Evolutionary conservation across 1,140 invertebrate genomes (phyloP).

Genomic region (Rhopalosiphum padi): DNA sequence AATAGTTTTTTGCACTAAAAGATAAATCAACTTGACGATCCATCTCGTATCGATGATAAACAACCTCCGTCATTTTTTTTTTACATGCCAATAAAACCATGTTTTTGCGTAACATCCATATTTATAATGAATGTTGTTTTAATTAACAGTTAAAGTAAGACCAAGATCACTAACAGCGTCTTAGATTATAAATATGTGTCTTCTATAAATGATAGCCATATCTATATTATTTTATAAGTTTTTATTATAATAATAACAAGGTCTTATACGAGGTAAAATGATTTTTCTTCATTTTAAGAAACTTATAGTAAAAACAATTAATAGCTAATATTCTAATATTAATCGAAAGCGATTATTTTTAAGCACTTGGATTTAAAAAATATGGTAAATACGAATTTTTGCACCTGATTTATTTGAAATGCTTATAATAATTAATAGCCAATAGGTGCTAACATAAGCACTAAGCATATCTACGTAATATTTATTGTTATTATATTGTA

Average conservation of each 20-base stretch:
- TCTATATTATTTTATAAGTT: neutral
- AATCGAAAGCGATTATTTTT: neutral
- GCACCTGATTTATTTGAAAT: neutral
- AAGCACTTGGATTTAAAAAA: neutral
- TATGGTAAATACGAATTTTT: neutral
- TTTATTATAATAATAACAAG: neutral
- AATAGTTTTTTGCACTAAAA: constrained; percentile 10
- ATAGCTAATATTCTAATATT: neutral
- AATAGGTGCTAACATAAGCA: neutral
- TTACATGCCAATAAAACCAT: constrained; percentile 16
- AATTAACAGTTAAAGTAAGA: neutral
- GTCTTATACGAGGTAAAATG: neutral
- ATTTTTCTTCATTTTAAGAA: neutral
- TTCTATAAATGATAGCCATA: neutral
- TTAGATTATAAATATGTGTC: neutral
- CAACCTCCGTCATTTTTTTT: neutral
- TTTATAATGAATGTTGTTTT: neutral
- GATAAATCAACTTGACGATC: constrained; percentile 43
- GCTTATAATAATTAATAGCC: neutral
- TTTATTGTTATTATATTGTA: neutral
- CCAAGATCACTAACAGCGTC: neutral
- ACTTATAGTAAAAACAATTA: neutral
- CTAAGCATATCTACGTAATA: neutral
- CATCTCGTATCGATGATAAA: constrained; percentile 15
- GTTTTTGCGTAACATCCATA: constrained; percentile 29